These are phyloP conservation scores for Drosophila funebris DNA, from an alignment of 1,140 invertebrate genomes.

Conservation along the genomic window DNA sequence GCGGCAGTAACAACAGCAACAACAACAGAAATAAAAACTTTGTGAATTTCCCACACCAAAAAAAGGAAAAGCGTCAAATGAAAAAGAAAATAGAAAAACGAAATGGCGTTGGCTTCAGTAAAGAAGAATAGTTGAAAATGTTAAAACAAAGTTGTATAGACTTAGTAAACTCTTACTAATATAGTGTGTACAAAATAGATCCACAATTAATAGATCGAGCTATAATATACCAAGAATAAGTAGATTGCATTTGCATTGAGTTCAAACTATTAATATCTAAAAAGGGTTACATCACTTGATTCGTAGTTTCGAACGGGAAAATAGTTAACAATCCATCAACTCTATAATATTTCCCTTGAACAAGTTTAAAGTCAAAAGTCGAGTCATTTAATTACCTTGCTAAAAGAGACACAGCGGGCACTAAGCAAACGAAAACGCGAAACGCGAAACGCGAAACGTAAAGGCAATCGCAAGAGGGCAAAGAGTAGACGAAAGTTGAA, in stretches of 20 bases:
- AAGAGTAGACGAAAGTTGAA: conserved; percentile 38
- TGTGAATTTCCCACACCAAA: conserved; percentile 9
- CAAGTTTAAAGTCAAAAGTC: conserved; percentile 41
- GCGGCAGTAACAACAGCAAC: conserved; percentile 15
- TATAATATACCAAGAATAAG: no score
- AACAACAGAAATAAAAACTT: neutral
- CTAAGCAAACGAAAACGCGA: conserved; percentile 20
- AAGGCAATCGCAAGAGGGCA: conserved; percentile 24
- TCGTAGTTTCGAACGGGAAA: neutral
- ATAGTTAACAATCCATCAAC: conserved; percentile 18
- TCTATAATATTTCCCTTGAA: conserved; percentile 20
- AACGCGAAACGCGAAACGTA: conserved; percentile 10
- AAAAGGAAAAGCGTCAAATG: conserved; percentile 1
- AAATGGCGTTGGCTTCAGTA: conserved; percentile 35
- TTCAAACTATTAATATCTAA: no score
- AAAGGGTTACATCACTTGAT: no score
- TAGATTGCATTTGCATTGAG: no score
- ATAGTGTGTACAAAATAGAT: no score
- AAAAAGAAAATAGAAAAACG: conserved; percentile 22
- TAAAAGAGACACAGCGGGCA: conserved; percentile 1
- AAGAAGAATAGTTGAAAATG: no score
- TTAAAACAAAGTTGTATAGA: no score
- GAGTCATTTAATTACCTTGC: conserved; percentile 75
- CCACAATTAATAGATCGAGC: no score
- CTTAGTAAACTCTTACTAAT: no score